A percentile compares a stretch with the other conserved stretches of the same genome.
Conservation (phyloP, 2,797 vertebrate species). For the Amniataba percoides region DNA sequence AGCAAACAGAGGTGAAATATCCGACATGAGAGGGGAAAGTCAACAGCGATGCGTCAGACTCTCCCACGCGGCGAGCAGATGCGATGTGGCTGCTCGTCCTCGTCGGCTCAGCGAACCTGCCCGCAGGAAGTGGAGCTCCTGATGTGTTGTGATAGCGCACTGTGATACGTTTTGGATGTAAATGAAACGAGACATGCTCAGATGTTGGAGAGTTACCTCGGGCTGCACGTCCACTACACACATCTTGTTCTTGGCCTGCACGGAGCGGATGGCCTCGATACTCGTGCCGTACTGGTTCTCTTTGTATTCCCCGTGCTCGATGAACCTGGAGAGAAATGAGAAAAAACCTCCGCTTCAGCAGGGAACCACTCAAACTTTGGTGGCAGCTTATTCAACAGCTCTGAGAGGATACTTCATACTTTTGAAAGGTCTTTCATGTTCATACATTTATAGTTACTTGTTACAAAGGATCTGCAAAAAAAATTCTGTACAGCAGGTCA, state of each 20-base stretch:
- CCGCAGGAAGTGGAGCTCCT: background rate
- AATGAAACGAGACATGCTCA: conserved; percentile 10
- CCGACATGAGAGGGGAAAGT: conserved; percentile 6
- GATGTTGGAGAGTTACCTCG: conserved; percentile 82
- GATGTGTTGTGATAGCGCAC: background rate
- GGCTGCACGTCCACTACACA: conserved; percentile 96
- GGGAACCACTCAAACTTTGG: background rate
- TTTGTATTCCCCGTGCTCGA: conserved; percentile 96
- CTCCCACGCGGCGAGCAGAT: conserved; percentile 15
- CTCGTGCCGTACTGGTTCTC: conserved; percentile 96
- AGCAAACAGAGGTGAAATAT: conserved; percentile 19
- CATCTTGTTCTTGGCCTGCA: conserved; percentile 95
- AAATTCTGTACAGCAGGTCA: too few relatives aligned
- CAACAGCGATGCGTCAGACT: background rate
- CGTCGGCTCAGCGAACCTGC: conserved; percentile 23
- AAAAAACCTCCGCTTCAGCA: background rate
- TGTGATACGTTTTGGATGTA: conserved; percentile 5
- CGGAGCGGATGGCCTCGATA: conserved; percentile 92
- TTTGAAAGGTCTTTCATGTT: too few relatives aligned
- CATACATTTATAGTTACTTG: too few relatives aligned
- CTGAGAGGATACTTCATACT: too few relatives aligned
- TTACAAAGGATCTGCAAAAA: too few relatives aligned
- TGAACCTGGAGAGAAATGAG: conserved; percentile 85
- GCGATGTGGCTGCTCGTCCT: conserved; percentile 2
- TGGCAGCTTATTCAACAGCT: too few relatives aligned